These are phyloP conservation scores for Epinotia demarniana DNA, from an alignment of 2,888 invertebrate genomes.

Conservation along the genomic window DNA sequence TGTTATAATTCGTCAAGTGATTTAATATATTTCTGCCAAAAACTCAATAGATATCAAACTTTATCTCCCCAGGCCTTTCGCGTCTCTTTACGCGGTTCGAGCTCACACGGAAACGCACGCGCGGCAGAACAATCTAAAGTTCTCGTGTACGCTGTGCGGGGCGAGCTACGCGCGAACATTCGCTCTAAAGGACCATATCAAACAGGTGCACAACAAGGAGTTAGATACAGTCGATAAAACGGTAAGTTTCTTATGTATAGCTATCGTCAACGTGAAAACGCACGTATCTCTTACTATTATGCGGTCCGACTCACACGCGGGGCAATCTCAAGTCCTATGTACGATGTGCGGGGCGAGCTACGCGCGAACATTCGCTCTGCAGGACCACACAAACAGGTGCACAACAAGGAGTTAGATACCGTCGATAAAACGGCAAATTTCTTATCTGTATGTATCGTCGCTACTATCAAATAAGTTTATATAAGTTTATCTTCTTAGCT, in stretches of 20 bases:
- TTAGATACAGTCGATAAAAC: conserved; percentile 52
- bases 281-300: conserved; percentile 65
- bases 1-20: too few relatives aligned
- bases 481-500: background rate
- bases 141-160: conserved; percentile 88
- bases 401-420: conserved; percentile 67
- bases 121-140: conserved; percentile 88
- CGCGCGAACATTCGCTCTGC: conserved; percentile 89
- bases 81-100: conserved; percentile 90
- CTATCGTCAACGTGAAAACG: background rate
- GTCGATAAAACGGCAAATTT: conserved; percentile 40
- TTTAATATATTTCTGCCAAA: too few relatives aligned
- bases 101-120: conserved; percentile 90
- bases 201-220: conserved; percentile 84
- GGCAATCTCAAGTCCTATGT: conserved; percentile 88
- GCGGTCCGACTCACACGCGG: conserved; percentile 90
- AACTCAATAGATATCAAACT: background rate
- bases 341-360: conserved; percentile 90
- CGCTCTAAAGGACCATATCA: conserved; percentile 90
- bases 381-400: conserved; percentile 90
- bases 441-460: background rate
- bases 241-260: conserved; percentile 20
- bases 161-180: conserved; percentile 91
- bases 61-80: conserved; percentile 85
- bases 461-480: too few relatives aligned